Evolutionary conservation across 2,888 invertebrate genomes (phyloP).

Genomic region (Drosophila koepferae): DNA sequence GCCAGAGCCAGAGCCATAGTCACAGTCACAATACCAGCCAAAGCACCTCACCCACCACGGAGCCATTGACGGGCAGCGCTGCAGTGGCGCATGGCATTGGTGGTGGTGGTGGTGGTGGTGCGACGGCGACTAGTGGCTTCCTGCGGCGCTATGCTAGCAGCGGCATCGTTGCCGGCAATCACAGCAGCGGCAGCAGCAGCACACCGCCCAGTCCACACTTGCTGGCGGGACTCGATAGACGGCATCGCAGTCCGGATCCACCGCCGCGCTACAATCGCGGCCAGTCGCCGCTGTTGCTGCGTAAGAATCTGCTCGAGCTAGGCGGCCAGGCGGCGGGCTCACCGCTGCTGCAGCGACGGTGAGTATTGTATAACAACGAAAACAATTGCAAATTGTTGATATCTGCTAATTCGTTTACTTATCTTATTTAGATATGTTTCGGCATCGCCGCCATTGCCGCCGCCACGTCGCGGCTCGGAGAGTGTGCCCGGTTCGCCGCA

Average conservation of each 20-base stretch:
- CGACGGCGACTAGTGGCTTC: constrained; percentile 51
- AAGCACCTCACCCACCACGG: constrained; percentile 80
- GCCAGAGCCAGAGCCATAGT: constrained; percentile 1
- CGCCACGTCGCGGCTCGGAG: constrained; percentile 88
- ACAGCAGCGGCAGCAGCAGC: constrained; percentile 42
- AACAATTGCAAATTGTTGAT: no score
- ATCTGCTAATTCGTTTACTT: background rate
- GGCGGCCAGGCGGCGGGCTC: constrained; percentile 85
- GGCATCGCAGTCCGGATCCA: constrained; percentile 88
- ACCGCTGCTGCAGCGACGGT: constrained; percentile 87
- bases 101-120: constrained; percentile 12
- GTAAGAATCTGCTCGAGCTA: constrained; percentile 87
- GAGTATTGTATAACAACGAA: constrained; percentile 25
- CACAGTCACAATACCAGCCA: constrained; percentile 69
- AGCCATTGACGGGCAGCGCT: constrained; percentile 49
- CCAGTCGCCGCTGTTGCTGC: constrained; percentile 86
- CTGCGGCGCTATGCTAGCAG: constrained; percentile 77
- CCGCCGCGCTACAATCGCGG: constrained; percentile 86
- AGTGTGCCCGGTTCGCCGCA: constrained; percentile 90
- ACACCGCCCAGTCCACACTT: constrained; percentile 80
- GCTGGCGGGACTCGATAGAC: constrained; percentile 79
- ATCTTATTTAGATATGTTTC: constrained; percentile 84
- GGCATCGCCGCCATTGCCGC: constrained; percentile 85
- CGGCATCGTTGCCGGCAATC: constrained; percentile 38
- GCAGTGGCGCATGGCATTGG: constrained; percentile 9